Evolutionary conservation across 1,140 invertebrate genomes (phyloP).

Genomic region (Rhyzopertha dominica): DNA sequence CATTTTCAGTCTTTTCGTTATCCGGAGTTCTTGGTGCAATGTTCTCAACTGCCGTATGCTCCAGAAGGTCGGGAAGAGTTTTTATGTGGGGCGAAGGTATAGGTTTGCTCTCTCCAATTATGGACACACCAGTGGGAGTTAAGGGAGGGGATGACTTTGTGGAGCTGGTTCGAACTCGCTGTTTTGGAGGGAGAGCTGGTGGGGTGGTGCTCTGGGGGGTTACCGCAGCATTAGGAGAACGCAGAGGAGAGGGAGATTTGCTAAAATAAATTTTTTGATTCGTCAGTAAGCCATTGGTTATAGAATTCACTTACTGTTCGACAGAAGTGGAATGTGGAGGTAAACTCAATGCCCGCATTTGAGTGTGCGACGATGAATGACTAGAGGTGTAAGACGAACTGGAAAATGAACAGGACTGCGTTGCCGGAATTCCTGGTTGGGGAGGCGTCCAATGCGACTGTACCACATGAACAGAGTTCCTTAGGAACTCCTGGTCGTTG

Average conservation of each 20-base stretch:
- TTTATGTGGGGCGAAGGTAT: conserved; percentile 27
- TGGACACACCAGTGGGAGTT: too few species aligned
- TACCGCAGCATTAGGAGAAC: conserved; percentile 15
- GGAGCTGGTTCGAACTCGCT: conserved; percentile 28
- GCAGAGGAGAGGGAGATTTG: conserved; percentile 17
- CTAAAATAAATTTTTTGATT: conserved; percentile 15
- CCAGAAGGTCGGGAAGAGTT: conserved; percentile 39
- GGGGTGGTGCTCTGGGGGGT: conserved; percentile 72
- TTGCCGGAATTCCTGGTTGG: conserved; percentile 45
- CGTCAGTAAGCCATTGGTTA: background rate
- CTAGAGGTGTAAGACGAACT: conserved; percentile 35
- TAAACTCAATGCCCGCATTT: conserved; percentile 44
- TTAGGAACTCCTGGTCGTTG: conserved; percentile 64
- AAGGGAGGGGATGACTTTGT: conserved; percentile 34
- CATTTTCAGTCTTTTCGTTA: conserved; percentile 18
- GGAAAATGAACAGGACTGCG: conserved; percentile 58
- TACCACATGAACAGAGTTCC: conserved; percentile 75
- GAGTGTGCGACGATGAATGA: conserved; percentile 38
- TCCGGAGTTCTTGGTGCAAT: conserved; percentile 13
- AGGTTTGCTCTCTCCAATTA: conserved; percentile 14
- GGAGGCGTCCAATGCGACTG: conserved; percentile 58
- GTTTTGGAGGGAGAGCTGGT: conserved; percentile 75
- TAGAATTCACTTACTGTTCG: conserved; percentile 21
- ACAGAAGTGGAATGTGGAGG: conserved; percentile 37
- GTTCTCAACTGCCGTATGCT: conserved; percentile 38